These are phyloP conservation scores for Oryzias celebensis DNA, from an alignment of 2,113 vertebrate species.

Conservation along the genomic window DNA sequence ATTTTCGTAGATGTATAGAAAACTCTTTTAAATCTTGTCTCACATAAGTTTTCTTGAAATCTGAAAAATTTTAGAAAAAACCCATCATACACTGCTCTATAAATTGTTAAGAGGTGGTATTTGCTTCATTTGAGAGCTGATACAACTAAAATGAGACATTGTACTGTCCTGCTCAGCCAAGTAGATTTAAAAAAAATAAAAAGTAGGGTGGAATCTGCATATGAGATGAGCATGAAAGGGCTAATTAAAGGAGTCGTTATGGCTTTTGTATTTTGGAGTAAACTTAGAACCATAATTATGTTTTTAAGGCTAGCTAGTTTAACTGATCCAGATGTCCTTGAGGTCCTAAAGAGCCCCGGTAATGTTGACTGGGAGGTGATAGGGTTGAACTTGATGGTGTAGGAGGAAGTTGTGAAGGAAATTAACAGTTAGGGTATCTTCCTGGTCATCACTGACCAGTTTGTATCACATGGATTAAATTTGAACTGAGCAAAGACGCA, in stretches of 20 bases:
- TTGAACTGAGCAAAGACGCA: constrained; percentile 49
- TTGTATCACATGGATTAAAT: constrained; percentile 54
- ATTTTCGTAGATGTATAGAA: background rate
- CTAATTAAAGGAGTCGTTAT: constrained; percentile 3
- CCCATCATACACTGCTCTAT: too few relatives aligned
- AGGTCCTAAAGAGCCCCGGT: constrained; percentile 69
- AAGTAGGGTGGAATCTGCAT: background rate
- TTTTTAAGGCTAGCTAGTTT: constrained; percentile 16
- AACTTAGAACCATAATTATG: background rate
- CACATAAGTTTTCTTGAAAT: too few relatives aligned
- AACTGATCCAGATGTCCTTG: constrained; percentile 67
- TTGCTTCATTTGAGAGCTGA: too few relatives aligned
- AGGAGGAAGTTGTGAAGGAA: constrained; percentile 38
- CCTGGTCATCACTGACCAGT: constrained; percentile 36
- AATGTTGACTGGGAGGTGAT: constrained; percentile 40
- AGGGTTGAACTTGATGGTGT: constrained; percentile 26
- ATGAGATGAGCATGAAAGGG: background rate
- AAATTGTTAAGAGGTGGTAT: too few relatives aligned
- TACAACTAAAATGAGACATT: too few relatives aligned
- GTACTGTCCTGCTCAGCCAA: background rate
- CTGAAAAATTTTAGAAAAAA: too few relatives aligned
- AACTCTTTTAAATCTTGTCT: too few relatives aligned
- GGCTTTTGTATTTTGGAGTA: too few relatives aligned
- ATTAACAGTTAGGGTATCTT: constrained; percentile 19
- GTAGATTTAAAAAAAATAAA: constrained; percentile 4